Base-by-base conservation (phyloP, 2,113 vertebrate species). In the Sakesphorus luctuosus region DNA sequence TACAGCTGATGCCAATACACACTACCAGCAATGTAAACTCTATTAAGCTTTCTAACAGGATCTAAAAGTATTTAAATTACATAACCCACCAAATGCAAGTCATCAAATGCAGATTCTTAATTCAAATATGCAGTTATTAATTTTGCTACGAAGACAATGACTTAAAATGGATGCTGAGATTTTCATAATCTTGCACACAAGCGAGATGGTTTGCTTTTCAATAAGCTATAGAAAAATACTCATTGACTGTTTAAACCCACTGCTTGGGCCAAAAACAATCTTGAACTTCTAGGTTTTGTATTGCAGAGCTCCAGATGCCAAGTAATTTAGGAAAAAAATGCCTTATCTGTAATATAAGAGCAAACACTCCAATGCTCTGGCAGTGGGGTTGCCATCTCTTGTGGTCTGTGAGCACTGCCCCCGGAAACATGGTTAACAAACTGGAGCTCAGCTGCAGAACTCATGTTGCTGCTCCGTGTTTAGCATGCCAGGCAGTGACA, bases 141-240 rank as follows among this genome's bases (percentile, higher is more conserved):
- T 88, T 91, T 77, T 91, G 43, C 33, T 47, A 28, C 47, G 33
- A 89, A 71, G 36, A 67, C 8, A 86, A 25, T 10, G 26, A 81
- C 71, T 92, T 78, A 43, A 94, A 87, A 78, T 13, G 2, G 84
- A 77, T 0, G 0, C 6, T 46, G 62, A 76, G 55, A 44, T 88
- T 90, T 93, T 79, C 14, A 24, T 65, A 33, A 82, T 15, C 31
- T 20, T 33, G 31, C 0, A 0, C 18, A 38, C 1, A 5, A 59
- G 17, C 23, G 35, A 80, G 33, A 72, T 76, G 28, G 24, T 74
- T 55, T 67, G 21, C 7, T 56, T 80, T 80, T 80, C 65, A 66
- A 66, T 35, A 53, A 84, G 26, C 18, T 36, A 2, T 5, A 75
- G 28, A 53, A 58, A 66, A 84, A 63, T 20, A 59, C 10, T 44